phyloP scores from a whole-genome alignment of 2,888 invertebrate genomes.

The Protodeltote pygarga region DNA sequence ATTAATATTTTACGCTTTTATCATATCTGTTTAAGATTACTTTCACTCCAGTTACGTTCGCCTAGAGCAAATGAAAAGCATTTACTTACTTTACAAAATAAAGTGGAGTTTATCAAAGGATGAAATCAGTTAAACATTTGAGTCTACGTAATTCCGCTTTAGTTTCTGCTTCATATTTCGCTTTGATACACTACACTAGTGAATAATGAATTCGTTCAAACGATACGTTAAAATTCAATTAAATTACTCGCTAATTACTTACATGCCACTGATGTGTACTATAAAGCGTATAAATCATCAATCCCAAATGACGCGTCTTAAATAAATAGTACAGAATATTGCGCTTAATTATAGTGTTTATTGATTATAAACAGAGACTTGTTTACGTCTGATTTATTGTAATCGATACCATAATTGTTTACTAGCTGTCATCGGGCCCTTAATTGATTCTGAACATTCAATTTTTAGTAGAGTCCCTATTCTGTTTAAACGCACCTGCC shows the following conservation, averaged over 20 bases:
- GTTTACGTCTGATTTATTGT: slow-evolving; percentile 24
- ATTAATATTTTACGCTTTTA: too few species aligned
- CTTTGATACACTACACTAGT: slow-evolving; percentile 22
- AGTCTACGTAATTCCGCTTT: slow-evolving; percentile 15
- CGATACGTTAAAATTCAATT: slow-evolving; percentile 13
- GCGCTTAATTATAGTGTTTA: slow-evolving; percentile 12
- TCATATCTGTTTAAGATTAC: too few species aligned
- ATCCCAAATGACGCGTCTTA: slow-evolving; percentile 18
- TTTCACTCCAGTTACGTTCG: too few species aligned
- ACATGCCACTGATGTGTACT: slow-evolving; percentile 13
- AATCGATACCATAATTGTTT: slow-evolving; percentile 47
- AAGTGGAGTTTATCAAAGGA: slow-evolving; percentile 18
- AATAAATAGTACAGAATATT: slow-evolving; percentile 22
- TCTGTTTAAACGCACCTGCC: slow-evolving; percentile 69
- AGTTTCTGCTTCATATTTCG: slow-evolving; percentile 19
- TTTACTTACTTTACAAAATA: slow-evolving; percentile 27
- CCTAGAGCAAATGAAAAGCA: too few species aligned
- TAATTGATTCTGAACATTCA: slow-evolving; percentile 62
- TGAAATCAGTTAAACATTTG: slow-evolving; percentile 18
- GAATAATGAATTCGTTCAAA: slow-evolving; percentile 25
- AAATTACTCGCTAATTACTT: slow-evolving; percentile 12
- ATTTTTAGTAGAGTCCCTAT: slow-evolving; percentile 69
- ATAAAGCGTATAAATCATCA: slow-evolving; percentile 1
- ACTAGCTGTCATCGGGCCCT: slow-evolving; percentile 45
- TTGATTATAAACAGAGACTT: slow-evolving; percentile 30